A percentile compares a stretch with the other conserved stretches of the same genome.
phyloP scores from a whole-genome alignment of 1,140 invertebrate genomes.

The Drosophila yakuba region DNA sequence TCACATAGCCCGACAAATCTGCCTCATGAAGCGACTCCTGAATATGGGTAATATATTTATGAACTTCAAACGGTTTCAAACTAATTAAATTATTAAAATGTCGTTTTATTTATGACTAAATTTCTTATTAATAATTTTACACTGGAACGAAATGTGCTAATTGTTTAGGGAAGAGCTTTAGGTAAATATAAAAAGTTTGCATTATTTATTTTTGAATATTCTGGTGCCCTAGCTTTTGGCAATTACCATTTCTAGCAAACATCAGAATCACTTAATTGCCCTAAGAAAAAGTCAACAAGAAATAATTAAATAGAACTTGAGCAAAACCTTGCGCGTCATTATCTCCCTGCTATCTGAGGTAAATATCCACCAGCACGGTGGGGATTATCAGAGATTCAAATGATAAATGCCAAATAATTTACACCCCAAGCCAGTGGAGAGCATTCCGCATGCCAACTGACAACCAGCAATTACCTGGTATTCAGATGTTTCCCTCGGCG shows the following conservation, averaged over 20 bases:
- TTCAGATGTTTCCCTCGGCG: slow-evolving; percentile 23
- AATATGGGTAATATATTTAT: slow-evolving; percentile 16
- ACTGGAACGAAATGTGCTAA: background rate
- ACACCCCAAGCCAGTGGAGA: slow-evolving; percentile 16
- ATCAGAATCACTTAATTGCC: slow-evolving; percentile 48
- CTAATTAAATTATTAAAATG: slow-evolving; percentile 35
- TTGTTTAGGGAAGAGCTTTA: background rate
- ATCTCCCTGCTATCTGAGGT: slow-evolving; percentile 26
- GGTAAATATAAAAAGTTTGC: slow-evolving; percentile 19
- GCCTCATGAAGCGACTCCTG: slow-evolving; percentile 2
- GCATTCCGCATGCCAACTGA: slow-evolving; percentile 10
- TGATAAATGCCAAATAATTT: slow-evolving; percentile 55
- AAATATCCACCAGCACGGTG: slow-evolving; percentile 18
- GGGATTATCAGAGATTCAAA: slow-evolving; percentile 53
- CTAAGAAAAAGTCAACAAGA: slow-evolving; percentile 29
- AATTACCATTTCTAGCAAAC: slow-evolving; percentile 41
- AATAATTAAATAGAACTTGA: slow-evolving; percentile 43
- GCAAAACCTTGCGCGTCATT: slow-evolving; percentile 42
- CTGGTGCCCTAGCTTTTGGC: slow-evolving; percentile 14
- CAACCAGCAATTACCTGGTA: slow-evolving; percentile 37
- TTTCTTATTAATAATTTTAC: slow-evolving; percentile 1
- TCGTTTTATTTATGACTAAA: background rate
- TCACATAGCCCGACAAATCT: slow-evolving; percentile 36
- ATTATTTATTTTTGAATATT: slow-evolving; percentile 26
- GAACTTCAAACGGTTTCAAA: slow-evolving; percentile 12